Conservation (phyloP, 2,888 invertebrate species). For the Standfussiana lucernea region DNA sequence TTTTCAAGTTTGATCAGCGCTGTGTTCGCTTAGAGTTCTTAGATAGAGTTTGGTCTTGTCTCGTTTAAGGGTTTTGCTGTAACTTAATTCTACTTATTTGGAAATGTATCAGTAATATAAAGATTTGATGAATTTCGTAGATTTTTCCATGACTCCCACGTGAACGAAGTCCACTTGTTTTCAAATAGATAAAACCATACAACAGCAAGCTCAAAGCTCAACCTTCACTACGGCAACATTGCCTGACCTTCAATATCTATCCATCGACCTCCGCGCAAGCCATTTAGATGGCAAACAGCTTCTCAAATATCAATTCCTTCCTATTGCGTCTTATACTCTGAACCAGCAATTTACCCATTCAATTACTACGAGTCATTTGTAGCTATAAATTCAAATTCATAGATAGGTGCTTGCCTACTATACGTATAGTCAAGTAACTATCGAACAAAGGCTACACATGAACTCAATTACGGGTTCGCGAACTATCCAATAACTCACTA, state of each 20-base stretch:
- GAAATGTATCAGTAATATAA: background rate
- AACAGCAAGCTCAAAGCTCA: background rate
- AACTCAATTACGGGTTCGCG: constrained; percentile 74
- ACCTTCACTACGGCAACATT: constrained; percentile 26
- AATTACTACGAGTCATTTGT: constrained; percentile 24
- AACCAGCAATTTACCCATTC: constrained; percentile 33
- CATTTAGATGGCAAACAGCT: constrained; percentile 40
- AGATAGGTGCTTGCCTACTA: background rate
- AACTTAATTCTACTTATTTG: background rate
- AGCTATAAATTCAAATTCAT: constrained; percentile 31
- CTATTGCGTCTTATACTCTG: constrained; percentile 26
- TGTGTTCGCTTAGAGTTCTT: constrained; percentile 25
- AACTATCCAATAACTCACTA: constrained; percentile 76
- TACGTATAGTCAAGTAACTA: constrained; percentile 37
- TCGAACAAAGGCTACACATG: constrained; percentile 69
- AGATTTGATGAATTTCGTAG: background rate
- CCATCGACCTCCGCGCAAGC: constrained; percentile 16
- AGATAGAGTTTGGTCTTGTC: background rate
- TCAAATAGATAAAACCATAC: background rate
- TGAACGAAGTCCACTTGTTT: background rate
- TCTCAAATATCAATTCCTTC: constrained; percentile 45
- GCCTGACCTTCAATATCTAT: constrained; percentile 29
- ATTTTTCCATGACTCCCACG: background rate
- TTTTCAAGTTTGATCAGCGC: background rate
- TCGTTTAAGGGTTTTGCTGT: background rate